Conservation (phyloP, 2,113 vertebrate species). For the Lophochroa leadbeateri region DNA sequence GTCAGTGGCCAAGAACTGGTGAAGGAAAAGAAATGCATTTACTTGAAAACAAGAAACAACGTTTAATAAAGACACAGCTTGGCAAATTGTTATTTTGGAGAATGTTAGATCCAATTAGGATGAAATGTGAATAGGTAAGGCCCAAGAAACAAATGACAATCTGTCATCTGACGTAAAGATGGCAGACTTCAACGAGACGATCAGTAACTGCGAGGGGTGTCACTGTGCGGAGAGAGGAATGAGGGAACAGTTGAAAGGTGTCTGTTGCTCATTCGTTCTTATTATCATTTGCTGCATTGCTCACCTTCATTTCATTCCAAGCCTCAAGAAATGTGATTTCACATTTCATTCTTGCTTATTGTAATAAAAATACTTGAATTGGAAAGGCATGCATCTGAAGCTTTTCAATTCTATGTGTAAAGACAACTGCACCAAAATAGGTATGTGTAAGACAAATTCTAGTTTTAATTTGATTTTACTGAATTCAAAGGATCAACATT, state of each 20-base stretch:
- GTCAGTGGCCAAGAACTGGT: not conserved
- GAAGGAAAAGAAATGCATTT: not conserved
- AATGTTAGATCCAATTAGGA: not conserved
- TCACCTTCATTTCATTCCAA: not conserved
- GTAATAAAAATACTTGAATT: not conserved
- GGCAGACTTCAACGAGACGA: not conserved
- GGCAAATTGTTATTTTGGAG: not conserved
- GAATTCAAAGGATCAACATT: not conserved
- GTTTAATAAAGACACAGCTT: not conserved
- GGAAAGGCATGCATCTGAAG: not conserved
- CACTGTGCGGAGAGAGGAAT: not conserved
- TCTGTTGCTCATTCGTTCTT: not conserved
- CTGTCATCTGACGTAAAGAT: not conserved
- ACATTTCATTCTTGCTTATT: not conserved
- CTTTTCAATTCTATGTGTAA: not conserved
- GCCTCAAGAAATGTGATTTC: not conserved
- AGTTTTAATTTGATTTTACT: not conserved
- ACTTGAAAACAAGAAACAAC: not conserved
- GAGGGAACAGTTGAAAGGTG: not conserved
- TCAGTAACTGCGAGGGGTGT: not conserved
- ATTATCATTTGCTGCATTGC: not conserved
- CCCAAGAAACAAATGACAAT: not conserved
- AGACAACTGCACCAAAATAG: not conserved
- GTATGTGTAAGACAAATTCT: not conserved
- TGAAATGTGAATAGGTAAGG: not conserved